phyloP scores from a whole-genome alignment of 2,113 vertebrate genomes.

The Neotoma lepida region DNA sequence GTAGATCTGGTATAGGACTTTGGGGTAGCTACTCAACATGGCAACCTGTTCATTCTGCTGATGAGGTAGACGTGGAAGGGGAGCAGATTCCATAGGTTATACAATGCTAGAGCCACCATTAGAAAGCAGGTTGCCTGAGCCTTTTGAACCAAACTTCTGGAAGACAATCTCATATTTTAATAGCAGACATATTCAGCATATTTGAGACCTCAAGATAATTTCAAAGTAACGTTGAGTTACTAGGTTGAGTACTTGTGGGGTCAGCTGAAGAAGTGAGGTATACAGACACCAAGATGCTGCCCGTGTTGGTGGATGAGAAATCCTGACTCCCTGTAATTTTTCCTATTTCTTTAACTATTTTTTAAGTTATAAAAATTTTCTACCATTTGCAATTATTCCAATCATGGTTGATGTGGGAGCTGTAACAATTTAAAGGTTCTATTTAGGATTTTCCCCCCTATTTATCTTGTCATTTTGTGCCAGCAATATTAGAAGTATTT shows the following conservation, averaged over 20 bases:
- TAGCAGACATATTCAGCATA: background rate
- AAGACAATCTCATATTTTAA: background rate
- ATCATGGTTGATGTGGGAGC: background rate
- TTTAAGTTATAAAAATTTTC: background rate
- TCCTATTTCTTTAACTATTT: background rate
- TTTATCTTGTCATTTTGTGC: background rate
- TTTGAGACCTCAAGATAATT: background rate
- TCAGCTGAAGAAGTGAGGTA: background rate
- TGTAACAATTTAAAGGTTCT: background rate
- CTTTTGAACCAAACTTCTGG: background rate
- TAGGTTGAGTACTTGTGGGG: background rate
- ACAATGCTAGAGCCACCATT: accelerated
- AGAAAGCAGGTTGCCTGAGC: background rate
- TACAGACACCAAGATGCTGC: background rate
- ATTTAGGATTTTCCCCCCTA: background rate
- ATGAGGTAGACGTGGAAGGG: accelerated
- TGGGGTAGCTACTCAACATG: background rate
- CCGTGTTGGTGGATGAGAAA: background rate
- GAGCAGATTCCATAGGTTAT: background rate
- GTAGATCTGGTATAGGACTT: background rate
- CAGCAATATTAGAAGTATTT: background rate
- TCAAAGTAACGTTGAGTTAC: background rate
- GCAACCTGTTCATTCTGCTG: background rate
- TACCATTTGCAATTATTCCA: background rate
- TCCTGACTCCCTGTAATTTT: background rate